phyloP scores from a whole-genome alignment of 2,797 vertebrate species.

The Serranus cabrilla region DNA sequence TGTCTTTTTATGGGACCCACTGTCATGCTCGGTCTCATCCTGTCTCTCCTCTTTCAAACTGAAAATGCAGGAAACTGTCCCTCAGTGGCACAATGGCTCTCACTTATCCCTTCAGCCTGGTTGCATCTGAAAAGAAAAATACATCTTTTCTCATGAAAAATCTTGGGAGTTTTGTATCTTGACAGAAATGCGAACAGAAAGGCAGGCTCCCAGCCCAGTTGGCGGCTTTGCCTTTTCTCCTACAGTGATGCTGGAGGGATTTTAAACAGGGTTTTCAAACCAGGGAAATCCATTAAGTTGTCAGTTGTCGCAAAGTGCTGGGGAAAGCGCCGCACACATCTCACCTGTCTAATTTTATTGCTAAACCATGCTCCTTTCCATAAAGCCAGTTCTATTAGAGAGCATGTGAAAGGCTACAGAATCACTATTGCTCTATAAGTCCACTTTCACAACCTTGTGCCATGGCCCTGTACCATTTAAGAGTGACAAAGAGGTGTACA shows the following conservation, averaged over 20 bases:
- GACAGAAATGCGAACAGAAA: conserved; percentile 41
- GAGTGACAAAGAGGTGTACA: conserved; percentile 28
- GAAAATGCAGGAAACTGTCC: conserved; percentile 30
- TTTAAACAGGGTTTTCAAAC: conserved; percentile 53
- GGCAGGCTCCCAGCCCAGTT: conserved; percentile 25
- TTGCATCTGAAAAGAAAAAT: conserved; percentile 27
- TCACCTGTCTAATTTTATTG: conserved; percentile 62
- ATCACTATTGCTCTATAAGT: conserved; percentile 15
- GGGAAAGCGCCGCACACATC: conserved; percentile 5
- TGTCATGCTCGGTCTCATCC: conserved; percentile 32
- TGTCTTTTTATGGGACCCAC: conserved; percentile 24
- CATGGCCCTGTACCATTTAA: conserved; percentile 35
- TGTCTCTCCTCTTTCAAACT: conserved; percentile 11
- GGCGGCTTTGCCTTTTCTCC: conserved; percentile 4
- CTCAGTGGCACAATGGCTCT: conserved; percentile 13
- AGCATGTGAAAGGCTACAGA: conserved; percentile 18
- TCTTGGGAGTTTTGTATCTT: conserved; percentile 16
- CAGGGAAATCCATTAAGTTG: conserved; percentile 76
- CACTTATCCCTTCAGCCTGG: conserved; percentile 28
- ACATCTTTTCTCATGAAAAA: background rate
- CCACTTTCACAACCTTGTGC: conserved; percentile 26
- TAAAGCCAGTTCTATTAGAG: conserved; percentile 30
- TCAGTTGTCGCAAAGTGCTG: conserved; percentile 46
- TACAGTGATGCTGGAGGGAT: conserved; percentile 17
- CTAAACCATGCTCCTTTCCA: conserved; percentile 47